Evolutionary conservation across 2,797 vertebrate genomes (phyloP).

Genomic region (Naso thynnoides): DNA sequence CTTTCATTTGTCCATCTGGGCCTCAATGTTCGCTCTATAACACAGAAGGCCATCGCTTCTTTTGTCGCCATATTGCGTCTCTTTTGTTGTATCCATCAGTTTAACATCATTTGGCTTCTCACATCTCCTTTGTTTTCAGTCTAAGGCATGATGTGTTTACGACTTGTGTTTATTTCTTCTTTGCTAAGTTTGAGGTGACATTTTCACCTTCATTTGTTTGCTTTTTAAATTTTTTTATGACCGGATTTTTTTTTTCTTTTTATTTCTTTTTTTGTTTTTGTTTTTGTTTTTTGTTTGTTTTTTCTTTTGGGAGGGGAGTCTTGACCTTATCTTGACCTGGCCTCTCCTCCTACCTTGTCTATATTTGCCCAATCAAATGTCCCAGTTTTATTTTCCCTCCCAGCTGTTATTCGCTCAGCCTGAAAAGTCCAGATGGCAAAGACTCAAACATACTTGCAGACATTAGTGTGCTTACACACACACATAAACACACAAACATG

Average conservation of each 20-base stretch:
- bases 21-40: slow-evolving; percentile 74
- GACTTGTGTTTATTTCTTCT: slow-evolving; percentile 76
- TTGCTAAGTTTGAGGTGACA: slow-evolving; percentile 72
- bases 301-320: slow-evolving; percentile 22
- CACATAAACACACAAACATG: slow-evolving; percentile 9
- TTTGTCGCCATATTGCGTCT: slow-evolving; percentile 55
- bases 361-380: slow-evolving; percentile 91
- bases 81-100: slow-evolving; percentile 51
- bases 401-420: slow-evolving; percentile 95
- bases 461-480: slow-evolving; percentile 49
- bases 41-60: slow-evolving; percentile 60
- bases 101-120: slow-evolving; percentile 63
- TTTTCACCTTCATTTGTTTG: slow-evolving; percentile 48
- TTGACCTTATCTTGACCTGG: slow-evolving; percentile 78
- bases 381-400: slow-evolving; percentile 92
- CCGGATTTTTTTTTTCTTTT: slow-evolving; percentile 26
- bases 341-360: slow-evolving; percentile 78
- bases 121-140: slow-evolving; percentile 76
- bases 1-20: slow-evolving; percentile 83
- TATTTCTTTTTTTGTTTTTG: slow-evolving; percentile 14
- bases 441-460: slow-evolving; percentile 83
- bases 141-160: slow-evolving; percentile 70
- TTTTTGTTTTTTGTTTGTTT: slow-evolving; percentile 14
- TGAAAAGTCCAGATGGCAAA: slow-evolving; percentile 93
- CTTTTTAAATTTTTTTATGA: slow-evolving; percentile 40